Evolutionary conservation across 2,113 vertebrate genomes (phyloP).

Genomic region (Podarcis cretensis): DNA sequence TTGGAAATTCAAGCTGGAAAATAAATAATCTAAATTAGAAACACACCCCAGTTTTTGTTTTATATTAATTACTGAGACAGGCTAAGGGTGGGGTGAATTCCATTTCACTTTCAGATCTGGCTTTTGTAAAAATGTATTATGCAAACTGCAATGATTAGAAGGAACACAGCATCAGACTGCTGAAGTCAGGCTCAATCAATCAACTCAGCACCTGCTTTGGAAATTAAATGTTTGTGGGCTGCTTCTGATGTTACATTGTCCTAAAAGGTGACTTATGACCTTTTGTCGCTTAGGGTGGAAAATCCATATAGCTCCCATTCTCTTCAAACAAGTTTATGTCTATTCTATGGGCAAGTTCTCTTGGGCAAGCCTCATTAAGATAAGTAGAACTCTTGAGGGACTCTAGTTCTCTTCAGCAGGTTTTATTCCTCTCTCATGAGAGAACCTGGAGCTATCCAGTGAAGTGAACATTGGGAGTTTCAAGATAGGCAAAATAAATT

Average conservation of each 20-base stretch:
- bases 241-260: neutral
- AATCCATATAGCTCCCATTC: neutral
- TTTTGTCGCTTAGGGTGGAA: neutral
- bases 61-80: neutral
- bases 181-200: neutral
- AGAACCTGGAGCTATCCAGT: neutral
- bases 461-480: neutral
- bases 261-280: neutral
- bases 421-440: neutral
- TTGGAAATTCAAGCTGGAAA: neutral
- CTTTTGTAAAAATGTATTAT: neutral
- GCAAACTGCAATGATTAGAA: neutral
- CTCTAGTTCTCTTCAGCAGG: neutral
- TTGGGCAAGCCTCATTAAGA: no score
- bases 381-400: neutral
- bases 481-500: neutral
- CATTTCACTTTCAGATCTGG: slow-evolving; percentile 11
- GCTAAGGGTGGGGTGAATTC: neutral
- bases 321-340: neutral
- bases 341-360: neutral
- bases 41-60: neutral
- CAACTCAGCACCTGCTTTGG: neutral
- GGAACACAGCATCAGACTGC: neutral
- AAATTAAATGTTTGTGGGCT: neutral
- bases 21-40: slow-evolving; percentile 13